Percentiles rank a stretch among this genome's conserved stretches.
Conservation (phyloP, 2,888 invertebrate genomes). For the Drosophila acutilabella region DNA sequence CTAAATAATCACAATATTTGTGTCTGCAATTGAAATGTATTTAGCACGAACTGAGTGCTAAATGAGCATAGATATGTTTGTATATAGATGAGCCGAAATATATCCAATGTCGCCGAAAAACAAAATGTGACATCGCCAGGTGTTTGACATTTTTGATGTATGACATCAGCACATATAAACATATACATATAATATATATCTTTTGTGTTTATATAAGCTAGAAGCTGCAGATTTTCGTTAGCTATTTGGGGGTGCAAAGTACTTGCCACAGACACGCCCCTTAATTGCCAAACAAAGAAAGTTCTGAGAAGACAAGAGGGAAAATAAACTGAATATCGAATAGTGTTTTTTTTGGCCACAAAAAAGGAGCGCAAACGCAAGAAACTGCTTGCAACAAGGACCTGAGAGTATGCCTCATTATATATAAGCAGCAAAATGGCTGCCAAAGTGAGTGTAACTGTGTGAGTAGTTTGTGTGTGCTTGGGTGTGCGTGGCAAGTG, state of each 20-base stretch:
- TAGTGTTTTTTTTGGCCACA: conserved; percentile 1
- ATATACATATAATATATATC: conserved; percentile 3
- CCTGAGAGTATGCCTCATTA: conserved; percentile 22
- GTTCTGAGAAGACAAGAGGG: conserved; percentile 27
- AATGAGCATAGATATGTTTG: conserved; percentile 12
- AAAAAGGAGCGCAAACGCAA: conserved; percentile 46
- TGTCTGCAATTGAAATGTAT: conserved; percentile 28
- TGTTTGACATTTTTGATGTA: conserved; percentile 65
- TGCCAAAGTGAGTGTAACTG: conserved; percentile 8
- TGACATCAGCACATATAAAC: conserved; percentile 63
- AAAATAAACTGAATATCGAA: conserved; percentile 25
- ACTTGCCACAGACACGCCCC: conserved; percentile 41
- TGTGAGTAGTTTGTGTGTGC: background rate
- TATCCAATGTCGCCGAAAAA: conserved; percentile 50
- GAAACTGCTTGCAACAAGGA: conserved; percentile 49
- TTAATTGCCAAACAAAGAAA: conserved; percentile 44
- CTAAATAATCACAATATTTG: conserved; percentile 49
- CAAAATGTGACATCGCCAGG: conserved; percentile 45
- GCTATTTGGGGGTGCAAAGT: conserved; percentile 11
- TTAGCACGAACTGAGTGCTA: conserved; percentile 19
- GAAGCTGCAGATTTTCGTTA: conserved; percentile 13
- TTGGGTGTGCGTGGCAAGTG: conserved; percentile 19
- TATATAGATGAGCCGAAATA: conserved; percentile 3
- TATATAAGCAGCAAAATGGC: conserved; percentile 43
- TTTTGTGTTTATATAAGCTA: background rate